Conservation (phyloP, 2,113 vertebrate species). For the Tringa solitaria region DNA sequence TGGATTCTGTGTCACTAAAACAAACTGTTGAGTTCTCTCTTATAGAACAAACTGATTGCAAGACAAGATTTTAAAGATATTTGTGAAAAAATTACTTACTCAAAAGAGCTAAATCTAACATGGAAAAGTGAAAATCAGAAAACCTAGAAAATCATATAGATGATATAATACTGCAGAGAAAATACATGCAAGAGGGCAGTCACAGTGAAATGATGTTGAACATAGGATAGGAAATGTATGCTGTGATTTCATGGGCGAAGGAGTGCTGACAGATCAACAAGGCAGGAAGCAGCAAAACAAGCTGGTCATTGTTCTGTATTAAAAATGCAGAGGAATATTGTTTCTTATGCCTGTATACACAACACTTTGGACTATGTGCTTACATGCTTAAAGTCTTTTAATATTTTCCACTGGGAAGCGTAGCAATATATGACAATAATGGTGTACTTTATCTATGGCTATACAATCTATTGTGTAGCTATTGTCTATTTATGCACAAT, state of each 20-base stretch:
- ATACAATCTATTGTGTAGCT: neutral
- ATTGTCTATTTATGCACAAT: neutral
- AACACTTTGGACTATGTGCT: neutral
- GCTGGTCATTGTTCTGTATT: neutral
- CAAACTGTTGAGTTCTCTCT: neutral
- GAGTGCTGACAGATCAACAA: neutral
- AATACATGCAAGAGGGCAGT: neutral
- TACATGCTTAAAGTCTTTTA: neutral
- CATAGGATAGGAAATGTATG: neutral
- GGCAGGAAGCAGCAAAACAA: neutral
- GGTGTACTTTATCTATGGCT: neutral
- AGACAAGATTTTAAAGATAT: neutral
- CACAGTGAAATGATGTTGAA: neutral
- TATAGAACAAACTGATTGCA: neutral
- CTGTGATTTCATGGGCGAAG: neutral
- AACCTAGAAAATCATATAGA: neutral
- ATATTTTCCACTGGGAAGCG: neutral
- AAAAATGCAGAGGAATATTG: neutral
- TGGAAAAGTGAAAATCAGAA: neutral
- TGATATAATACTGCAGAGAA: neutral
- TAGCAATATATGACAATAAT: neutral
- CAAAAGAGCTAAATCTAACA: neutral
- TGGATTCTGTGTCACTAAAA: neutral
- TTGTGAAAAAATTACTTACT: neutral
- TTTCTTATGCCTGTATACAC: neutral